Percentiles rank a stretch among this genome's conserved stretches.
Evolutionary conservation across 2,113 vertebrate genomes (phyloP).

Genomic region (Lepidothrix coronata): DNA sequence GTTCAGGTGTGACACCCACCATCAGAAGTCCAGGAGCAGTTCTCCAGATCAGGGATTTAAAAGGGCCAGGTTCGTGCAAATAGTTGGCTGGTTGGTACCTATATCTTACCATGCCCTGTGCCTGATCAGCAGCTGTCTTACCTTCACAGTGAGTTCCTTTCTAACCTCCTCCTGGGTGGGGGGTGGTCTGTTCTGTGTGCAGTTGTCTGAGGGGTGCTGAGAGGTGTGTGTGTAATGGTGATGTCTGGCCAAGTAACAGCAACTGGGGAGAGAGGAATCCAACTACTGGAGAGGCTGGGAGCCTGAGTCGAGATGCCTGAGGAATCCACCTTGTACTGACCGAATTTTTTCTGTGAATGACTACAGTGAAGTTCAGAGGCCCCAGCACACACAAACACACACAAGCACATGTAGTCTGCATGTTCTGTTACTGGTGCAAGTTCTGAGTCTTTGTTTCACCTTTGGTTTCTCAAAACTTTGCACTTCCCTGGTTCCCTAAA

Average conservation of each 20-base stretch:
- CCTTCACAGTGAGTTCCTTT: background rate
- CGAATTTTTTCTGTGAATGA: background rate
- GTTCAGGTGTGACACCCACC: background rate
- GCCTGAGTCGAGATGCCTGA: background rate
- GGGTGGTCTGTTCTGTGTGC: background rate
- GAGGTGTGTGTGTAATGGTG: background rate
- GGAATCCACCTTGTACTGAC: background rate
- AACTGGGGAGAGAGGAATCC: background rate
- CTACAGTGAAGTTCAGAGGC: background rate
- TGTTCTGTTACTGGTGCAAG: background rate
- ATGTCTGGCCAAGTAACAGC: background rate
- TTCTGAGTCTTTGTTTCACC: background rate
- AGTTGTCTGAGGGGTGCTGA: background rate
- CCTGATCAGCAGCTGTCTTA: background rate
- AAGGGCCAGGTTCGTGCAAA: background rate
- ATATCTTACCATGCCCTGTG: background rate
- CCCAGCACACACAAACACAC: background rate
- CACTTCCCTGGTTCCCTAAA: background rate
- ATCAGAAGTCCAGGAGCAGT: background rate
- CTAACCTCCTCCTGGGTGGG: background rate
- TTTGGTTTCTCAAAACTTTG: background rate
- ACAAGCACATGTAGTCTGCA: rapidly evolving
- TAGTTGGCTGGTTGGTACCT: rapidly evolving
- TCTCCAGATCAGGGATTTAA: background rate
- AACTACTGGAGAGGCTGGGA: rapidly evolving